Evolutionary conservation across 2,888 invertebrate species (phyloP).

Genomic region (Brenthis daphne): DNA sequence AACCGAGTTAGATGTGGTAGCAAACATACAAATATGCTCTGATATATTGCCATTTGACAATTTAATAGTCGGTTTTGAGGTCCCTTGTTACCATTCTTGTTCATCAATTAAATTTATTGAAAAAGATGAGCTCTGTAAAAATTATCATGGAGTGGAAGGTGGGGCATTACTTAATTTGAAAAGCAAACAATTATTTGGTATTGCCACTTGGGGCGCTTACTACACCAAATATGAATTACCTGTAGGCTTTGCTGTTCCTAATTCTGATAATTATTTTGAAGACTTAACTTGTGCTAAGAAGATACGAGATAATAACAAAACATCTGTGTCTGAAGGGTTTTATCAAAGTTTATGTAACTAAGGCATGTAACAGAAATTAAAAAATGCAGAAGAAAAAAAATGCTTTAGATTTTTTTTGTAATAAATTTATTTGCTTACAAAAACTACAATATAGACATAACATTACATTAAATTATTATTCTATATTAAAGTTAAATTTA

Average conservation of each 20-base stretch:
- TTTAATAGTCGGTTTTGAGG: conserved; percentile 44
- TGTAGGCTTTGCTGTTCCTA: conserved; percentile 60
- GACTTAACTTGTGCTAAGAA: conserved; percentile 56
- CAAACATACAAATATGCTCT: conserved; percentile 51
- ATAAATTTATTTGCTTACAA: conserved; percentile 24
- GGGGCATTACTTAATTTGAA: conserved; percentile 51
- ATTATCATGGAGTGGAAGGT: conserved; percentile 59
- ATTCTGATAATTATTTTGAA: conserved; percentile 53
- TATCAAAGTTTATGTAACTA: conserved; percentile 55
- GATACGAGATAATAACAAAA: conserved; percentile 46
- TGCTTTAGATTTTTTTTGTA: conserved; percentile 9
- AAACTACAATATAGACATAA: conserved; percentile 22
- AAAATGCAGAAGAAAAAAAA: not conserved
- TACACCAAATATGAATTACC: conserved; percentile 48
- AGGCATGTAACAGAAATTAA: not conserved
- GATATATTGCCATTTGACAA: conserved; percentile 46
- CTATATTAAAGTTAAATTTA: conserved; percentile 85
- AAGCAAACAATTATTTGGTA: conserved; percentile 51
- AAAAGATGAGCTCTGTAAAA: conserved; percentile 40
- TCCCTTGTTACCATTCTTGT: conserved; percentile 66
- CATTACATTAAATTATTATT: conserved; percentile 36
- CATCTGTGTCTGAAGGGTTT: conserved; percentile 38
- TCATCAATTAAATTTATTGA: conserved; percentile 40
- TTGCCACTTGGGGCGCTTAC: conserved; percentile 60
- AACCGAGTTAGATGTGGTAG: conserved; percentile 49